Conservation (phyloP, 2,797 vertebrate genomes). For the Jordanella pulchra region DNA sequence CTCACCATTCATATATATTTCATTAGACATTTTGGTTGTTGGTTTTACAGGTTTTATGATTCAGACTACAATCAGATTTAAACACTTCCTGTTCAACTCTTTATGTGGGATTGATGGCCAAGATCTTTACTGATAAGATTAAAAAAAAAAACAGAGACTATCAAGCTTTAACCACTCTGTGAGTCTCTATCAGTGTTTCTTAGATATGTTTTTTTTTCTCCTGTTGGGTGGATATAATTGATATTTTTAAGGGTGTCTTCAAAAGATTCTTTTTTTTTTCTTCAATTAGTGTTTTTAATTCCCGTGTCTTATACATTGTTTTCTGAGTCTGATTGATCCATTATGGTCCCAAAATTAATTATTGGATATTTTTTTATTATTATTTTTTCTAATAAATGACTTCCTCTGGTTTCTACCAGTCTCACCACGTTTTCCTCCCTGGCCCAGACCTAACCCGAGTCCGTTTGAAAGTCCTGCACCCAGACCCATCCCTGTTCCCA, state of each 20-base stretch:
- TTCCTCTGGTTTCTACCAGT: background rate
- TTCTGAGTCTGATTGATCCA: no score
- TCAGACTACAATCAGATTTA: no score
- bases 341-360: no score
- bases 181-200: background rate
- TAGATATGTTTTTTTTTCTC: no score
- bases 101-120: background rate
- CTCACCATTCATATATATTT: no score
- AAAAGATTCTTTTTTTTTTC: no score
- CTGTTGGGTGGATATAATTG: no score
- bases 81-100: background rate
- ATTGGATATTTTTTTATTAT: no score
- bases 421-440: conserved; percentile 67
- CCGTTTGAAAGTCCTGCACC: conserved; percentile 59
- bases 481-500: conserved; percentile 63
- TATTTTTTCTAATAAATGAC: no score
- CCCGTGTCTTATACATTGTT: no score
- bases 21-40: background rate
- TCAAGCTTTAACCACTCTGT: background rate
- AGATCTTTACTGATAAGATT: background rate
- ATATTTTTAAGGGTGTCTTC: no score
- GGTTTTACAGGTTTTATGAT: background rate
- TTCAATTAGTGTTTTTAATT: no score
- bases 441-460: conserved; percentile 54
- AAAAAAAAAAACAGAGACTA: background rate